phyloP scores from a whole-genome alignment of 2,888 invertebrate genomes.

The Heliconius ethilla region DNA sequence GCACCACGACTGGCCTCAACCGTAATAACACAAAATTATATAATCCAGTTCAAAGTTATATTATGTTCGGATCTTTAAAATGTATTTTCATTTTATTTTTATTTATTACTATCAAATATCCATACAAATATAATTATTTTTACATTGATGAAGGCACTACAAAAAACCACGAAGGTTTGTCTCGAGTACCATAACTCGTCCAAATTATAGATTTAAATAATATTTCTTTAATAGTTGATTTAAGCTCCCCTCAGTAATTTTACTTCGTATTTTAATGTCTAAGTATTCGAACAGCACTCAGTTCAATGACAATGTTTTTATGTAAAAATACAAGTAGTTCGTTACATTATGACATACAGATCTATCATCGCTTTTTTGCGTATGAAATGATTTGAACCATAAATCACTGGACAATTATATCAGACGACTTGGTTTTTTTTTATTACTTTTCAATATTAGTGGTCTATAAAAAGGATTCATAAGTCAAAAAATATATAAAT shows the following conservation, averaged over 20 bases:
- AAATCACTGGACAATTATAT: slow-evolving; percentile 20
- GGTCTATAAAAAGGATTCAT: neutral
- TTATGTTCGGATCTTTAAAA: neutral
- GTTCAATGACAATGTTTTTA: slow-evolving; percentile 7
- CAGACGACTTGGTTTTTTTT: slow-evolving; percentile 3
- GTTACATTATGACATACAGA: slow-evolving; percentile 1
- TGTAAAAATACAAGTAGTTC: slow-evolving; percentile 23
- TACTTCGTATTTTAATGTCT: too few species aligned
- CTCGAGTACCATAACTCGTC: too few species aligned
- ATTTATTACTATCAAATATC: too few species aligned
- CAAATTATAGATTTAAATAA: too few species aligned
- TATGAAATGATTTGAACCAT: slow-evolving; percentile 13
- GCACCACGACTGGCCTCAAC: too few species aligned
- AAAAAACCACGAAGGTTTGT: too few species aligned
- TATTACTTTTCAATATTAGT: slow-evolving; percentile 10
- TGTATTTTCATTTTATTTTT: too few species aligned
- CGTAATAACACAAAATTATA: neutral
- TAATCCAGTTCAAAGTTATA: neutral
- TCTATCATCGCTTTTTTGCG: slow-evolving; percentile 40
- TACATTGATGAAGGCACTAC: too few species aligned
- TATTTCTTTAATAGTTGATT: too few species aligned
- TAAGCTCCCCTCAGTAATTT: too few species aligned
- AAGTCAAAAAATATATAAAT: neutral
- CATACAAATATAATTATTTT: too few species aligned
- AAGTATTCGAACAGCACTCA: neutral